These are phyloP conservation scores for Oscheius onirici DNA, from an alignment of 2,888 invertebrate genomes.

Conservation along the genomic window DNA sequence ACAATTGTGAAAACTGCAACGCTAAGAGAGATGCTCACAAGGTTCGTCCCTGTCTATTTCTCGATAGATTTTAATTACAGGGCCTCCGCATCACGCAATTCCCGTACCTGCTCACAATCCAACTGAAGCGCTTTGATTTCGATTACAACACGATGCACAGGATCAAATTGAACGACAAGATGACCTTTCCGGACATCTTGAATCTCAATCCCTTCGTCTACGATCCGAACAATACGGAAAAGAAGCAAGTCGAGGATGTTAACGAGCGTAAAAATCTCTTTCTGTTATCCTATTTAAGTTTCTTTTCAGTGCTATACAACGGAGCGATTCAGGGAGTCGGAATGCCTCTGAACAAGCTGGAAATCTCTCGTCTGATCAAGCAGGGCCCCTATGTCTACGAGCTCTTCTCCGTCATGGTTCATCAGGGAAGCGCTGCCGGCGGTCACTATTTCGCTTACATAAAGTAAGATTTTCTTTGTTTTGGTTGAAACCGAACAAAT, in stretches of 20 bases:
- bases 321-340: conserved; percentile 32
- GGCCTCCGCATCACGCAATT: conserved; percentile 86
- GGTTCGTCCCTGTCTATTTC: conserved; percentile 57
- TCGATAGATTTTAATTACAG: conserved; percentile 57
- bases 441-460: conserved; percentile 92
- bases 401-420: conserved; percentile 89
- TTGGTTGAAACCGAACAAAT: conserved; percentile 31
- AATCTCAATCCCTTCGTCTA: conserved; percentile 82
- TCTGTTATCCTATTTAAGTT: not conserved
- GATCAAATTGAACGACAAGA: conserved; percentile 88
- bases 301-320: conserved; percentile 11
- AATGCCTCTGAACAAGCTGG: conserved; percentile 37
- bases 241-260: not conserved
- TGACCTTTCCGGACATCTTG: conserved; percentile 83
- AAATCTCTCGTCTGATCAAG: conserved; percentile 50
- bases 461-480: conserved; percentile 76
- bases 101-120: conserved; percentile 86
- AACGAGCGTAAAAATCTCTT: not conserved
- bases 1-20: conserved; percentile 85
- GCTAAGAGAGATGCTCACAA: conserved; percentile 89
- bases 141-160: conserved; percentile 85
- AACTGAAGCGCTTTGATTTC: conserved; percentile 88
- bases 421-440: conserved; percentile 87
- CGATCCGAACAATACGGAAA: conserved; percentile 6
- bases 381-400: conserved; percentile 79